Base-by-base conservation (phyloP, 2,113 vertebrate species). In the Trachemys scripta region DNA sequence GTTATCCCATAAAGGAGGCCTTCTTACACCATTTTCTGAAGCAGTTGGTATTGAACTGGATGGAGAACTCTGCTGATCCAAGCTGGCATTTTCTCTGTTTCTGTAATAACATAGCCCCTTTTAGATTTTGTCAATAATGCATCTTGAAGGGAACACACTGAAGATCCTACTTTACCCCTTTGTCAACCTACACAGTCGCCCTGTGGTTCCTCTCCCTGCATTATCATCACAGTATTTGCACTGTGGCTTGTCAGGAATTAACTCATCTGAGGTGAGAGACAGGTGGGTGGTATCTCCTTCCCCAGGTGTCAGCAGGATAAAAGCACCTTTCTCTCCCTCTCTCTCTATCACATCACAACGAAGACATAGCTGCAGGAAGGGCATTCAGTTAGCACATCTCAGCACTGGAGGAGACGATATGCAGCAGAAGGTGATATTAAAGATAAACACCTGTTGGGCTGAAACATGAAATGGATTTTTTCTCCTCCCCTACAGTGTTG, bases 51-150 rank as follows among this genome's bases (percentile, higher is more conserved):
- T 5, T 90, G 85, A 93, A 85, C 90, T 89, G 56, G 11, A 69
- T 0, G 76, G 89, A 85, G 82, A 87, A 54, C 85, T 93, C 89
- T 53, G 93, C 93, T 47, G 94, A 95, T 95, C 95, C 94, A 95
- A 93, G 94, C 94, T 92, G 83, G 94, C 94, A 92, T 83, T 93
- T 94, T 90, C 92, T 93, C 25, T 93, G 91, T 82, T 94, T 90
- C 95, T 84, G 84, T 96, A 96, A 96, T 96, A 96, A 42, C 76
- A 19, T 4, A 50, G 59, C 93, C 95, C 56, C 45, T 94, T 88
- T 57, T 54, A 57, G 53, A 54, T 19, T 59, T 47, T 31, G 14
- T 8, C 45, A 9, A 24, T 31, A 47, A 11, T 12, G 22, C 16
- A 35, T 6, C 29, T 31, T 47, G 14, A 24, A 47, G 19, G 27